These are phyloP conservation scores for Tachina lurida DNA, from an alignment of 2,888 invertebrate species.

Conservation along the genomic window DNA sequence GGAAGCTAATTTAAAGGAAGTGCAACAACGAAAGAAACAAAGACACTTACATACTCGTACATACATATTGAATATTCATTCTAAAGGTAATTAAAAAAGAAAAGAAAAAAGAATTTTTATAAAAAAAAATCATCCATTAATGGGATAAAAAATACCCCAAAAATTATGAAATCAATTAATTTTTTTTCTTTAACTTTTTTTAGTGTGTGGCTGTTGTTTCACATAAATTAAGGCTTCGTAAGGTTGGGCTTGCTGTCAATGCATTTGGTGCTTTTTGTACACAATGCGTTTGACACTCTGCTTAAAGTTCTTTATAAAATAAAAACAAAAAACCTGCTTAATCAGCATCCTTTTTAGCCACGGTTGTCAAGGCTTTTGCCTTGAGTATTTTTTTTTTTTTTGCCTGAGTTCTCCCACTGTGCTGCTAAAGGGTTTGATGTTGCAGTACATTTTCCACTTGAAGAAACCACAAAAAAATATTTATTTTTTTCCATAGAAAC, in stretches of 20 bases:
- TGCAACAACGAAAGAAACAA: slow-evolving; percentile 28
- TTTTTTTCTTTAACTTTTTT: not conserved
- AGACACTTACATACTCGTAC: not conserved
- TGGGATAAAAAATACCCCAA: slow-evolving; percentile 54
- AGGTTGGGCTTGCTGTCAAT: slow-evolving; percentile 56
- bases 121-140: slow-evolving; percentile 48
- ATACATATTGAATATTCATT: slow-evolving; percentile 56
- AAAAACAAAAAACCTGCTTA: slow-evolving; percentile 1
- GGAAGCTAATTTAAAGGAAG: slow-evolving; percentile 56
- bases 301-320: slow-evolving; percentile 16
- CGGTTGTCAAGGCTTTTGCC: slow-evolving; percentile 53
- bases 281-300: slow-evolving; percentile 66
- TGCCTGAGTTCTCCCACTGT: slow-evolving; percentile 13
- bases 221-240: slow-evolving; percentile 56
- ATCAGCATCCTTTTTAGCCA: slow-evolving; percentile 17
- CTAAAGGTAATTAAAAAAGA: slow-evolving; percentile 60
- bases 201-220: slow-evolving; percentile 16
- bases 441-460: slow-evolving; percentile 81
- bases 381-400: slow-evolving; percentile 1
- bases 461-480: slow-evolving; percentile 76
- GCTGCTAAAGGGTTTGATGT: slow-evolving; percentile 73
- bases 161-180: slow-evolving; percentile 28
- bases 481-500: slow-evolving; percentile 19
- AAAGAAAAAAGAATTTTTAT: not conserved
- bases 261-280: slow-evolving; percentile 51